Percentiles rank a stretch among this genome's conserved stretches.
phyloP scores from a whole-genome alignment of 2,797 vertebrate species.

The Malacoctenus gilli region DNA sequence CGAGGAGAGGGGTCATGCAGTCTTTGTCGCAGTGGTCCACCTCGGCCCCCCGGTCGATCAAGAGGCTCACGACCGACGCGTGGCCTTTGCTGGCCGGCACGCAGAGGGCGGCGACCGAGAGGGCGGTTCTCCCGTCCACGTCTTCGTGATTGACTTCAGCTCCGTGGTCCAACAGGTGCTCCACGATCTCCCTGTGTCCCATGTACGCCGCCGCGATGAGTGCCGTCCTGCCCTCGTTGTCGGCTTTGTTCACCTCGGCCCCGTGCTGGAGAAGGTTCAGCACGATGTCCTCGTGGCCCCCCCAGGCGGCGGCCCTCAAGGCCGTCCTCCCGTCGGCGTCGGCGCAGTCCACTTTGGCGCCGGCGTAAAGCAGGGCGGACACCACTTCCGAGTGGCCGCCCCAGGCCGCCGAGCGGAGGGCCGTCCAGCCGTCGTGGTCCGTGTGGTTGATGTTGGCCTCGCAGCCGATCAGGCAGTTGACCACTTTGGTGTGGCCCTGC shows the following conservation, averaged over 20 bases:
- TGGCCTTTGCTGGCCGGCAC: conserved; percentile 97
- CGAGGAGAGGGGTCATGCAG: conserved; percentile 96
- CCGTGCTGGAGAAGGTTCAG: conserved; percentile 96
- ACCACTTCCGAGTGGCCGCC: conserved; percentile 98
- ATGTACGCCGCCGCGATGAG: conserved; percentile 98
- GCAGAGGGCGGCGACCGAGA: conserved; percentile 96
- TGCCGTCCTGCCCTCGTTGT: conserved; percentile 96
- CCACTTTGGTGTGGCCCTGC: conserved; percentile 97
- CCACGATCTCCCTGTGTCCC: conserved; percentile 97
- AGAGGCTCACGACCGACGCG: conserved; percentile 92
- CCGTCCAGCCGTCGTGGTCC: conserved; percentile 97
- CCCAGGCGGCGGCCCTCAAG: conserved; percentile 95
- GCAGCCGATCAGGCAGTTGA: conserved; percentile 94
- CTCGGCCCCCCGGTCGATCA: conserved; percentile 94
- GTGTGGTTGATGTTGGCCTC: conserved; percentile 96
- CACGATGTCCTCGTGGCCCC: conserved; percentile 97
- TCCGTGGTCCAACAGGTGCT: conserved; percentile 94
- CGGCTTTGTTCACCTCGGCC: conserved; percentile 96
- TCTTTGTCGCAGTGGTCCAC: conserved; percentile 98
- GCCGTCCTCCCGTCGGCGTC: conserved; percentile 95
- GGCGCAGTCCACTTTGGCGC: conserved; percentile 95
- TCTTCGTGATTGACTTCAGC: conserved; percentile 97
- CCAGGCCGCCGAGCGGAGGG: conserved; percentile 94
- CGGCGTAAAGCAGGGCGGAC: conserved; percentile 95
- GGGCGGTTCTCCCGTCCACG: conserved; percentile 93